A percentile compares a stretch with the other conserved stretches of the same genome.
Conservation (phyloP, 1,140 invertebrate genomes). For the Eupristina koningsbergeri region DNA sequence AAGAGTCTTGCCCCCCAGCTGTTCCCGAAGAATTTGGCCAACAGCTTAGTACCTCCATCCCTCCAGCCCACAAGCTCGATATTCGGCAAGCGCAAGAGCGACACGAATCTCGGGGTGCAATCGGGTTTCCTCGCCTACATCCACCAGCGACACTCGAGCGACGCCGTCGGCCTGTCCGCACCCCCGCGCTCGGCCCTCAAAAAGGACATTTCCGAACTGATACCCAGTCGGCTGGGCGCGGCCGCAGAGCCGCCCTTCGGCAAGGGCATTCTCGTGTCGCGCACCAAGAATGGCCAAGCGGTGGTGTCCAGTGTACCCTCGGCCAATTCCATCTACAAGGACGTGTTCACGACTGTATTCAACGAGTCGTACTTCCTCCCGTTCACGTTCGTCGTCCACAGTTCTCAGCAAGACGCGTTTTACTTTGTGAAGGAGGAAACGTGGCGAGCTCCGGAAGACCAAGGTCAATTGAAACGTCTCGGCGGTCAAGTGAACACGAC, state of each 20-base stretch:
- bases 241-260: constrained; percentile 90
- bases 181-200: constrained; percentile 83
- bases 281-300: constrained; percentile 83
- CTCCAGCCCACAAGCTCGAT: constrained; percentile 76
- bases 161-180: constrained; percentile 81
- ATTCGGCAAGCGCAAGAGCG: constrained; percentile 73
- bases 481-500: constrained; percentile 94
- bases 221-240: constrained; percentile 81
- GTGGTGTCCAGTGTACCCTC: constrained; percentile 89
- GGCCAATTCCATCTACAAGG: constrained; percentile 89
- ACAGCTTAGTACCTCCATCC: constrained; percentile 76
- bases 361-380: constrained; percentile 91
- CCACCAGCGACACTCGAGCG: constrained; percentile 81
- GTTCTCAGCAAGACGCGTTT: constrained; percentile 91
- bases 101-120: constrained; percentile 76
- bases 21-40: constrained; percentile 78
- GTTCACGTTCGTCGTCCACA: constrained; percentile 91
- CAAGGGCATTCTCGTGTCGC: constrained; percentile 90
- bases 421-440: constrained; percentile 95
- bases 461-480: constrained; percentile 88
- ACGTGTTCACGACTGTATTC: constrained; percentile 94
- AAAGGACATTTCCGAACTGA: constrained; percentile 79
- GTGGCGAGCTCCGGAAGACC: constrained; percentile 90
- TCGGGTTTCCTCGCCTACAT: constrained; percentile 87
- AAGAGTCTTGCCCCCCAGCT: constrained; percentile 89